Evolutionary conservation across 2,888 invertebrate genomes (phyloP).

Genomic region (Ophion obscuratus): DNA sequence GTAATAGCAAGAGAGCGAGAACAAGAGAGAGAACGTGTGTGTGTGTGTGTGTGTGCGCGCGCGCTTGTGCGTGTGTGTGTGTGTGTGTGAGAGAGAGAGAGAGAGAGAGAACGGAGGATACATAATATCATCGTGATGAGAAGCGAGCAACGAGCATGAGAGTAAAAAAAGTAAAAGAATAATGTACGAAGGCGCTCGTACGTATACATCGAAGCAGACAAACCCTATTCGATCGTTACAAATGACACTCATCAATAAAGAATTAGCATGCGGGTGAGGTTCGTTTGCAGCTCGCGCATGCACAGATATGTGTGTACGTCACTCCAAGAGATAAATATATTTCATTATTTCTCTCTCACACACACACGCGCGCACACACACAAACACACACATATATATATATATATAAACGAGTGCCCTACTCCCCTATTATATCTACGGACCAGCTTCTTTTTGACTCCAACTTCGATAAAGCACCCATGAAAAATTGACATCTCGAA

Average conservation of each 20-base stretch:
- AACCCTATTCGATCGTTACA: conserved; percentile 75
- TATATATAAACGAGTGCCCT: background rate
- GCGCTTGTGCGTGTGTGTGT: too few species aligned
- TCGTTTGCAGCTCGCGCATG: conserved; percentile 59
- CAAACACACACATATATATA: too few species aligned
- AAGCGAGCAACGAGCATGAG: conserved; percentile 47
- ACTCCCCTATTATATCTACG: background rate
- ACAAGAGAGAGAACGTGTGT: background rate
- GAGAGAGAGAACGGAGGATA: conserved; percentile 25
- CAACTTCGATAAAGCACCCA: background rate
- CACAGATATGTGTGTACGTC: background rate
- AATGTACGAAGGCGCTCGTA: conserved; percentile 30
- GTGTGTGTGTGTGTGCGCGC: too few species aligned
- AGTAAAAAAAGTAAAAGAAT: conserved; percentile 38
- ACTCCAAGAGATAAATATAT: conserved; percentile 47
- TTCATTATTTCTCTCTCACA: conserved; percentile 27
- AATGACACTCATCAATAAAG: conserved; percentile 80
- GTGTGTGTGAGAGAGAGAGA: background rate
- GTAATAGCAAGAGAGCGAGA: background rate
- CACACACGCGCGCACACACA: background rate
- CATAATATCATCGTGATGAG: conserved; percentile 52
- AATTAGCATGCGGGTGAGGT: conserved; percentile 76
- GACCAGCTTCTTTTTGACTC: background rate
- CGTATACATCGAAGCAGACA: conserved; percentile 55
- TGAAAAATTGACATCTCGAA: background rate